Conservation (phyloP, 92 coral and sea anemone genomes). For the Nematostella vectensis region DNA sequence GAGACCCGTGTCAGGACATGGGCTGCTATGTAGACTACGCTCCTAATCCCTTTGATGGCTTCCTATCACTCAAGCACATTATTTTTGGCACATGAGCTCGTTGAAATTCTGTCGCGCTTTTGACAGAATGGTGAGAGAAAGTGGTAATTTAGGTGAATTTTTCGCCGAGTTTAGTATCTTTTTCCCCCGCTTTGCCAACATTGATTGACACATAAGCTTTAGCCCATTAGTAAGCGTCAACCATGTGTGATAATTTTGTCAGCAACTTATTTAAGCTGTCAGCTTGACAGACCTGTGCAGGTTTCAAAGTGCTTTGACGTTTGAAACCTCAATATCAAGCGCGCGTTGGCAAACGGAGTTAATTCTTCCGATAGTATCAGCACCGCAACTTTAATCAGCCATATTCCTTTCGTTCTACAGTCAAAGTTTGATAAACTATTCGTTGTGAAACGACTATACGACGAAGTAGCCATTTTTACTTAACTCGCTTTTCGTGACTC, state of each 20-base stretch:
- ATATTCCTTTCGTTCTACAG: no score
- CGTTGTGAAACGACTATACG: no score
- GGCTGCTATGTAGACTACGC: no score
- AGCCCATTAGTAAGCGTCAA: conserved; percentile 2
- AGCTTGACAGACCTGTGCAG: not conserved
- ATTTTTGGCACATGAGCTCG: not conserved
- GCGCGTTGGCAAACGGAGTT: no score
- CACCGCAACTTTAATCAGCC: no score
- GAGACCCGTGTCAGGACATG: no score
- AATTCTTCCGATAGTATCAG: no score
- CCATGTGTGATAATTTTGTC: conserved; percentile 5
- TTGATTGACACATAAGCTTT: conserved; percentile 7
- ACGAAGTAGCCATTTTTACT: no score
- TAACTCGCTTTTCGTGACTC: not conserved
- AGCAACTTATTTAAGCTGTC: conserved; percentile 8
- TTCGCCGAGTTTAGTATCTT: conserved; percentile 1
- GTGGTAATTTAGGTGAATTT: not conserved
- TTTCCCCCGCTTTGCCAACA: not conserved
- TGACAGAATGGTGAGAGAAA: conserved; percentile 1
- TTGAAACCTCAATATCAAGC: no score
- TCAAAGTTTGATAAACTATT: no score
- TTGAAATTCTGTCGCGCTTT: not conserved
- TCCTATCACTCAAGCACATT: not conserved
- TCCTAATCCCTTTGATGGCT: not conserved
- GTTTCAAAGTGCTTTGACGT: conserved; percentile 1